phyloP scores from a whole-genome alignment of 2,797 vertebrate species.

The Notoglanidium macrostoma region DNA sequence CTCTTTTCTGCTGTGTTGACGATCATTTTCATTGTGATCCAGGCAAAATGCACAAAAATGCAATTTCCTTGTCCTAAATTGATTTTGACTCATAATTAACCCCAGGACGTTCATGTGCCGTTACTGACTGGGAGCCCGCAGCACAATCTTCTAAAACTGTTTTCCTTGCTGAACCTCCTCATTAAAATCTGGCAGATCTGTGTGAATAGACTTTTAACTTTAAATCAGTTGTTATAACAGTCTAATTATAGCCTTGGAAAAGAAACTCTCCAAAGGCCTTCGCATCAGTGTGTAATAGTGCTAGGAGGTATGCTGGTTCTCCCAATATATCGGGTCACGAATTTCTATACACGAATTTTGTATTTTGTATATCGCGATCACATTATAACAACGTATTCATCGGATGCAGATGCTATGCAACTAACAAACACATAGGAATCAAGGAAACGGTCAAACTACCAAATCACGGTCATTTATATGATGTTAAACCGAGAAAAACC shows the following conservation, averaged over 20 bases:
- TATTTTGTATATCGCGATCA: too few relatives aligned
- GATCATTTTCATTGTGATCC: slow-evolving; percentile 38
- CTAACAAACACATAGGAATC: too few relatives aligned
- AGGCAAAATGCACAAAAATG: slow-evolving; percentile 33
- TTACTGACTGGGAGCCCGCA: slow-evolving; percentile 20
- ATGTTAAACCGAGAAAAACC: too few relatives aligned
- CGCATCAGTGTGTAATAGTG: slow-evolving; percentile 32
- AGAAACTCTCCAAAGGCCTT: slow-evolving; percentile 25
- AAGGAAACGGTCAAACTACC: too few relatives aligned
- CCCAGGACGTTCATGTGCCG: slow-evolving; percentile 14
- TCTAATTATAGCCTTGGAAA: slow-evolving; percentile 40
- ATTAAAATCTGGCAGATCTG: slow-evolving; percentile 50
- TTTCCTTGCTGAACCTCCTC: slow-evolving; percentile 45
- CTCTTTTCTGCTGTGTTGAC: slow-evolving; percentile 17
- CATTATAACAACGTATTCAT: too few relatives aligned
- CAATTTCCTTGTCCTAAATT: slow-evolving; percentile 46
- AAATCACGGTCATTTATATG: too few relatives aligned
- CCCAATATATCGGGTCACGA: too few relatives aligned
- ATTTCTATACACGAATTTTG: too few relatives aligned
- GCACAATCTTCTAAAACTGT: slow-evolving; percentile 35
- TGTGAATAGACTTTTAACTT: slow-evolving; percentile 54
- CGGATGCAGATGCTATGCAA: too few relatives aligned
- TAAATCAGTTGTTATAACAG: slow-evolving; percentile 46
- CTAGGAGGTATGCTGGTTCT: too few relatives aligned
- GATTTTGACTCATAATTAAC: slow-evolving; percentile 60